Conservation (phyloP, 2,888 invertebrate genomes). For the Loripinus fragilis region DNA sequence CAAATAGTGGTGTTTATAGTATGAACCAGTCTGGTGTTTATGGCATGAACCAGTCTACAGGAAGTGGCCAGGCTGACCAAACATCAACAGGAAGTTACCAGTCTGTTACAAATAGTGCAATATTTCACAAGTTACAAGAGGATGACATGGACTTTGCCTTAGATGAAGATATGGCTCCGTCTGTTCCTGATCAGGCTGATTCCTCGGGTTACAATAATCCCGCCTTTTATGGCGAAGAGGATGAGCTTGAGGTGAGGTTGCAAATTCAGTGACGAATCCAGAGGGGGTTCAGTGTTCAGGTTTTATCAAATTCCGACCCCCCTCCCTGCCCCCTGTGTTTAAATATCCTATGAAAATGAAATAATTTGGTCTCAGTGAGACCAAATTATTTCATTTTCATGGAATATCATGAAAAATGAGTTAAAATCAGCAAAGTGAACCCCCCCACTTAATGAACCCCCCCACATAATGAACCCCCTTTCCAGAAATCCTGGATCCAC, state of each 20-base stretch:
- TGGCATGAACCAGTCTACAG: constrained; percentile 4
- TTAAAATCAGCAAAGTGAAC: too few relatives aligned
- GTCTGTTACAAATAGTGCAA: background rate
- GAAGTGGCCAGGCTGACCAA: background rate
- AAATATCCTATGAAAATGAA: too few relatives aligned
- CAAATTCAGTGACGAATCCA: too few relatives aligned
- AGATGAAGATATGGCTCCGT: constrained; percentile 68
- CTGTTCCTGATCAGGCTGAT: constrained; percentile 29
- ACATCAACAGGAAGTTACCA: constrained; percentile 7
- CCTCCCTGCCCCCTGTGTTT: too few relatives aligned
- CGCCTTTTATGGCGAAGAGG: constrained; percentile 5
- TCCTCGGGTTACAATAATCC: background rate
- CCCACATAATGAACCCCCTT: too few relatives aligned
- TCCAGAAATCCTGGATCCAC: too few relatives aligned
- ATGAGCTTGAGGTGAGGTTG: constrained; percentile 28
- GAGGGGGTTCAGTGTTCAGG: too few relatives aligned
- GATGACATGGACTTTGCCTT: constrained; percentile 65
- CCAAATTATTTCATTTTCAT: too few relatives aligned
- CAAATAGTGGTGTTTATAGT: background rate
- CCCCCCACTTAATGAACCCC: too few relatives aligned
- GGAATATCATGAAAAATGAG: too few relatives aligned
- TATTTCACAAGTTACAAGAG: constrained; percentile 44
- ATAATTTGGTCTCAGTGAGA: too few relatives aligned
- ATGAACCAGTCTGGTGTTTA: background rate
- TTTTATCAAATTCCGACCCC: too few relatives aligned